Evolutionary conservation across 2,888 invertebrate species (phyloP), one percentile per base, ranked within the genome.

Genomic region (Drosophila setosimentum): DNA sequence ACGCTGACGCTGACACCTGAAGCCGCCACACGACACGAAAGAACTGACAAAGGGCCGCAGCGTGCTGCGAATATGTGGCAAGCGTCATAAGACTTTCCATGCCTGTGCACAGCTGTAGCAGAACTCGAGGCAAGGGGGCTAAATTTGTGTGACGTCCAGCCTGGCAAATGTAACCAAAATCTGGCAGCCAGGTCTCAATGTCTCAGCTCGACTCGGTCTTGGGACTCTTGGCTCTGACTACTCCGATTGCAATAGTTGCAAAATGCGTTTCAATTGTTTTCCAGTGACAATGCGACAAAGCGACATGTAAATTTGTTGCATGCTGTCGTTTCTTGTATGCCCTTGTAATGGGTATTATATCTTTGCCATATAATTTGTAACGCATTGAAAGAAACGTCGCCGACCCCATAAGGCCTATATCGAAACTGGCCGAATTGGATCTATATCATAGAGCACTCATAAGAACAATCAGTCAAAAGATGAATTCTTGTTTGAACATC

Each of bases 241-340:
- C 84, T 82, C 84, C 84, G 84, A 80, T 83, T 83, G 84, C 80
- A 69, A 68, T 64, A 68, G 55, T 84, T 82, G 78, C 80, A 82
- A 83, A 84, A 83, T 83, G 80, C 73, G 64, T 78, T 76, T 78
- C 82, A 84, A 84, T 83, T 83, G 82, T 83, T 72, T 82, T 71
- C 63, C 24, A 37, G 37, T 40, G 80, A 69, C 77, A 66, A 74
- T 55, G 62, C 49, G 66, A 70, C 70, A 64, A 76, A 71, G 61
- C 45, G 71, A 74, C 71, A 78, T 50, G 70, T 63, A 78, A 78
- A 78, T 78, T 76, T 79, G 73, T 79, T 73, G 73, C 72, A 54
- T 42, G 50, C 54, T 62, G 42, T 42, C 42, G 40, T 29, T 51
- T 29, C 33, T 33, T 16, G 4, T 8, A 16, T 45, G 24, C 45